Evolutionary conservation across 2,113 vertebrate genomes (phyloP), one percentile per base, ranked within the genome.

Genomic region (Rhynchomys soricoides): DNA sequence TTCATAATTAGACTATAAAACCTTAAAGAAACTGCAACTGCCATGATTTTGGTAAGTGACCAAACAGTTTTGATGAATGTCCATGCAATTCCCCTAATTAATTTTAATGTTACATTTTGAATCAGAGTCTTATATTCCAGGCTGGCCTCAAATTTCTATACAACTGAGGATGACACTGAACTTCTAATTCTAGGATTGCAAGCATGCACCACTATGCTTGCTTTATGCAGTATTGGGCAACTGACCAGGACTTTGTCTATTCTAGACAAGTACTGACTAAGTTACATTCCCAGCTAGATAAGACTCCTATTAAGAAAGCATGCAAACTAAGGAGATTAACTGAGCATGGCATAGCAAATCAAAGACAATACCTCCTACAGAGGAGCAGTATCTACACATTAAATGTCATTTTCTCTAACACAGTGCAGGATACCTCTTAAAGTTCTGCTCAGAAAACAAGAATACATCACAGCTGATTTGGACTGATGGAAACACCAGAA

Each of bases 381-480:
- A 83, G 43, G 10, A 90, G 37, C 21, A 5, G 50, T 68, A 68
- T 88, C 66, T 86, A 78, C 52, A 88, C 37, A 37, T 87, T 40
- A 92, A 90, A 74, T 86, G 68, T 43, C n/a, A 59, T 66, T 86
- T 92, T 0, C 64, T 8, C 70, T 81, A 75, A 6, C 19, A 78
- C 3, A 78, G 43, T 59, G 3, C 4, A 74, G 3, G 40, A 90
- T 1, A 43, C 5, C 19, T 75, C 13, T 34, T 71, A 83, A 91
- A 93, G 91, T 88, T 90, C 17, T 95, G 21, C 66, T 94, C 31
- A 90, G 31, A 87, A 90, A 93, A 78, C 71, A 5, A 48, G 10
- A 83, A 12, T 64, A 73, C 4, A 89, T 52, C 57, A 37, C 57
- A 71, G 24, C 7, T 40, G 62, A 68, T 29, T 50, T 50, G 50